Base-by-base conservation (phyloP, 30 jellyfish, hydroid and myxozoan species). In the Haliclystus octoradiatus region DNA sequence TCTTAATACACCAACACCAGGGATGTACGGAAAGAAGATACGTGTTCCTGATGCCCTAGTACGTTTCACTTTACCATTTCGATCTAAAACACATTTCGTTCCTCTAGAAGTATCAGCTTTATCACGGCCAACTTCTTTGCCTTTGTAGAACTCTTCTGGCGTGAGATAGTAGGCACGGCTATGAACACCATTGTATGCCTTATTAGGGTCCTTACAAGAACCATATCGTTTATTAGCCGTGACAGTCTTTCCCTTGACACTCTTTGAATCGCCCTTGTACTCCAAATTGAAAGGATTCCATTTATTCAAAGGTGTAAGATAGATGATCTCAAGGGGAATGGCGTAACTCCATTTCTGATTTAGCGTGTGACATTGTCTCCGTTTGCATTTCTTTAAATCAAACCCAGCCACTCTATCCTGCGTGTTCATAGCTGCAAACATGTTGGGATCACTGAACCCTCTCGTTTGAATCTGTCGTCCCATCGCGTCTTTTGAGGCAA, bases 11-110 rank as follows among this genome's bases (percentile, higher is more conserved):
- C 95, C 95, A 0, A 83, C 84, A 33, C 68, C 82, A 26, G 74
- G 74, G 67, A 83, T 83, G 22, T 75, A 74, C 4, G 95, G 95
- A n/a, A 83, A 50, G 51, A 76, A 50, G 22, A 83, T 66, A 27
- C 86, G 73, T 0, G 92, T 75, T n/a, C 95, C 95, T 0, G 95
- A 69, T 28, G 95, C 95, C 27, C 77, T 68, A 13, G 74, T 91
- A 40, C 71, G 52, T 30, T 65, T 66, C 23, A 31, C 71, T 13
- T 40, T 68, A 1, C 83, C 88, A 53, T 50, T 61, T 40, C 71
- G 78, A 49, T 77, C 95, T 30, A 77, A 34, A n/a, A 77, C 95
- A 31, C 95, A 84, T 4, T 69, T 49, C 14, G 71, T 73, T 1
- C 89, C 94, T 28, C 49, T 13, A 22, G 63, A 63, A 3, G 91